A percentile compares a stretch with the other conserved stretches of the same genome.
These are phyloP conservation scores for Intellagama lesueurii DNA, from an alignment of 2,797 vertebrate species.

Conservation along the genomic window DNA sequence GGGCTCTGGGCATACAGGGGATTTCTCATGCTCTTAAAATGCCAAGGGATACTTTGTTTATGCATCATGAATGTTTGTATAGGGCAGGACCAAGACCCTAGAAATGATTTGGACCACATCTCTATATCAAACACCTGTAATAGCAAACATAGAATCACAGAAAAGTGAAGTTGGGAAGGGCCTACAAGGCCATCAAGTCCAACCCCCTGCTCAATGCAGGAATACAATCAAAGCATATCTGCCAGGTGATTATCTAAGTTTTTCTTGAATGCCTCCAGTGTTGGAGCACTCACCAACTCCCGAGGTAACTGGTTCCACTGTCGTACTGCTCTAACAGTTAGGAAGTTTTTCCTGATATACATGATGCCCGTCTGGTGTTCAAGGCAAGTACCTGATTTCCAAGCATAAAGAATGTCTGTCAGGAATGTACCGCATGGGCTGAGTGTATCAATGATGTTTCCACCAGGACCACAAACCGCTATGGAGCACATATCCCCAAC, in stretches of 20 bases:
- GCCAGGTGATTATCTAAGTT: no score
- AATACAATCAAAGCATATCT: no score
- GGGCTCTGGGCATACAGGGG: not conserved
- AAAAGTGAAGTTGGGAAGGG: no score
- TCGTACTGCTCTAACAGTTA: no score
- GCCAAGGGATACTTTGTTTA: not conserved
- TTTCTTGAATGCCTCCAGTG: no score
- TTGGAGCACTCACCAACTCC: no score
- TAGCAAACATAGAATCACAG: not conserved
- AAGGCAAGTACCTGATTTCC: conserved; percentile 53
- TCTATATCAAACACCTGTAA: not conserved
- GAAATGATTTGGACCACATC: not conserved
- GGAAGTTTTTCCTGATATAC: no score
- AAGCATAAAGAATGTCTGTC: conserved; percentile 20
- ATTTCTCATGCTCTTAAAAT: not conserved
- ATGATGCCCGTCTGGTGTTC: not conserved
- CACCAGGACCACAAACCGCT: conserved; percentile 58
- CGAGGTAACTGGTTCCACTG: no score
- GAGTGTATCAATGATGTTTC: conserved; percentile 49
- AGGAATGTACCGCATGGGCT: conserved; percentile 44
- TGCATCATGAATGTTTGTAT: not conserved
- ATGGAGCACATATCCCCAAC: conserved; percentile 34
- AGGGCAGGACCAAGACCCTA: not conserved
- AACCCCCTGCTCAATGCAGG: no score
- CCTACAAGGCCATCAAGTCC: no score